Conservation (phyloP, 2,113 vertebrate genomes). For the Callorhinus ursinus region DNA sequence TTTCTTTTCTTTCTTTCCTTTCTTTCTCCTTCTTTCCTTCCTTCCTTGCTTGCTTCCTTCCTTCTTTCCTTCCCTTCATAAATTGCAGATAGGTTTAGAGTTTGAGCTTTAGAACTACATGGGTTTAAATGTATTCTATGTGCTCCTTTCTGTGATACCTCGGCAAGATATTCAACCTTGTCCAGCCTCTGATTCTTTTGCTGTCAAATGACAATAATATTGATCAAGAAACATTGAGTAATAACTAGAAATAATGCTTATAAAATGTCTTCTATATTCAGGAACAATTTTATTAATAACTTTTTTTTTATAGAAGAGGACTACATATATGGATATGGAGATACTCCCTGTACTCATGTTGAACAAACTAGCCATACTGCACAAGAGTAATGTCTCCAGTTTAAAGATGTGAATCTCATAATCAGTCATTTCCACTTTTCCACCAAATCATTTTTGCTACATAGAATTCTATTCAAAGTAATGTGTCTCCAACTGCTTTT, state of each 20-base stretch:
- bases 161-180: background rate
- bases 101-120: background rate
- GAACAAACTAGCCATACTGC: background rate
- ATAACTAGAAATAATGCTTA: background rate
- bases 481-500: background rate
- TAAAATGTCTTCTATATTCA: background rate
- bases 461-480: background rate
- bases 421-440: background rate
- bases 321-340: background rate
- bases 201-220: background rate
- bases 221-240: background rate
- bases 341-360: background rate
- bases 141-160: background rate
- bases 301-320: background rate
- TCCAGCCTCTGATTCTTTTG: background rate
- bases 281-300: background rate
- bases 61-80: background rate
- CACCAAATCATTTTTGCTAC: background rate
- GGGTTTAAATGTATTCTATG: background rate
- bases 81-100: background rate
- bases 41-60: background rate
- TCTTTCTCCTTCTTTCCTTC: background rate
- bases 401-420: background rate
- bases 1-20: too few relatives aligned
- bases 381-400: background rate